Evolutionary conservation across 2,113 vertebrate genomes (phyloP), one percentile per base, ranked within the genome.

Genomic region (Pteropus alecto): DNA sequence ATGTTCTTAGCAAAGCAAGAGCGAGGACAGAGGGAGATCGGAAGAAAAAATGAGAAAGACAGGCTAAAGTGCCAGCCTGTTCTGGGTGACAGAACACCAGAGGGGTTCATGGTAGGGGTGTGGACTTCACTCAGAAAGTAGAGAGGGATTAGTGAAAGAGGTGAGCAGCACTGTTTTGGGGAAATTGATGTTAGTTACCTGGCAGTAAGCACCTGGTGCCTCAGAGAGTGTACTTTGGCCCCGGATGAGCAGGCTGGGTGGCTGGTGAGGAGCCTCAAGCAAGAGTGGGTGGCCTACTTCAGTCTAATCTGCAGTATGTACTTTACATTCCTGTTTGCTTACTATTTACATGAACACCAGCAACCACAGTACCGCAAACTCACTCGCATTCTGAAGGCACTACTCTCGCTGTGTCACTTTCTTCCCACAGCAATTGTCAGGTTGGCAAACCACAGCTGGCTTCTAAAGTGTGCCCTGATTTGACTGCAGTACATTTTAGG

Each of bases 291-390:
- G 96, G 88, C 96, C 51, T 70, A 0, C 1, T 60, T 91, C 77
- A 16, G 63, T 41, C 85, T 63, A 70, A 71, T 90, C 60, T 68
- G 71, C 70, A 13, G 60, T 30, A 30, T 26, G 7, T 7, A 5
- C 5, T 22, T 61, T 54, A 56, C 81, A 77, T 90, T 93, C 87
- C 83, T 93, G 76, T 79, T 92, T n/a, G 90, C 78, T 96, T 35
- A 97, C 74, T 87, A 26, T 61, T 73, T 63, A 28, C 77, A 11
- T 5, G 73, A 26, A 46, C 21, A 10, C 18, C 14, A 7, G 90
- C 84, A 95, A 91, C 95, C 95, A 19, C 96, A 97, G 84, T 19
- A 95, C 95, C 65, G 46, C 96, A 97, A 73, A 85, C 73, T 78
- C 3, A 0, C 70, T 88, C 24, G 15, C 90, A 56, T 61, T 60